Percentiles rank a stretch among this genome's conserved stretches.
Conservation (phyloP, 2,113 vertebrate genomes). For the Istiophorus platypterus region DNA sequence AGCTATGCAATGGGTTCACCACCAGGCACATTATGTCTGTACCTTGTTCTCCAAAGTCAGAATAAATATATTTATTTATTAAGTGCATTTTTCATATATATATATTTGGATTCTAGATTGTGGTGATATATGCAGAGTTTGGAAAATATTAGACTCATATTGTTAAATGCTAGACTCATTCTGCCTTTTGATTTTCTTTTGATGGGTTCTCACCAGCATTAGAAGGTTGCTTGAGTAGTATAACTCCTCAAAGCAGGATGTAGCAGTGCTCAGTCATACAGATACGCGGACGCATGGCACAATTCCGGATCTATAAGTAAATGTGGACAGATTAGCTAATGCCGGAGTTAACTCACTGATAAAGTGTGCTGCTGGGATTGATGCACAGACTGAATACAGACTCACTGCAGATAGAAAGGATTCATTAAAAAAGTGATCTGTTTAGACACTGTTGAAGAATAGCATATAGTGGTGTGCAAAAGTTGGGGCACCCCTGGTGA, state of each 20-base stretch:
- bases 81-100: neutral
- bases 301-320: constrained; percentile 49
- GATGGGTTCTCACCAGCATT: constrained; percentile 2
- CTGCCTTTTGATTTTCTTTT: constrained; percentile 19
- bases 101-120: neutral
- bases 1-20: constrained; percentile 14
- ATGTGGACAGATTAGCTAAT: constrained; percentile 37
- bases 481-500: too few species aligned
- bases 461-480: neutral
- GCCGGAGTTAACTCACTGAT: constrained; percentile 10
- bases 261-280: constrained; percentile 57
- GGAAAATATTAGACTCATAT: too few species aligned
- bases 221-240: constrained; percentile 35
- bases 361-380: neutral
- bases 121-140: constrained; percentile 9
- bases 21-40: neutral
- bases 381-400: neutral
- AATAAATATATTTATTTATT: constrained; percentile 15
- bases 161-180: neutral
- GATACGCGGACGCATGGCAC: constrained; percentile 27
- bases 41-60: constrained; percentile 15
- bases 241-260: constrained; percentile 41
- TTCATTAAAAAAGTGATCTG: neutral
- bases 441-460: neutral
- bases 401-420: neutral